Evolutionary conservation across 2,888 invertebrate species (phyloP).

Genomic region (Onchidella celtica): DNA sequence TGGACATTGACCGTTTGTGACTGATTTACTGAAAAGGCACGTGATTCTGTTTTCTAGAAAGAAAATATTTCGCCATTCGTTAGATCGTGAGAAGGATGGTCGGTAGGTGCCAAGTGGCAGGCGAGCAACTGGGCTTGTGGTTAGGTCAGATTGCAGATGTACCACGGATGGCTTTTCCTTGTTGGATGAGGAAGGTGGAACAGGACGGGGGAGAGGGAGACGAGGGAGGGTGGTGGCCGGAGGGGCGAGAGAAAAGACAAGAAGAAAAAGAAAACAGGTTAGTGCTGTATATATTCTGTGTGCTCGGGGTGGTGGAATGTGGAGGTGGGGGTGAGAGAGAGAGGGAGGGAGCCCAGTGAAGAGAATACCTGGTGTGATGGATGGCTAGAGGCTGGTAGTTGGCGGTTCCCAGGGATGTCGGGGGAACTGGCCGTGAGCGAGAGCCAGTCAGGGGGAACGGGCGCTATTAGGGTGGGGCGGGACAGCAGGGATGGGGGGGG

Average conservation of each 20-base stretch:
- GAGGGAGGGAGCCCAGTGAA: background rate
- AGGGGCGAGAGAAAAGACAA: background rate
- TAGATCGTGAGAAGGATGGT: background rate
- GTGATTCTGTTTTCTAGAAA: background rate
- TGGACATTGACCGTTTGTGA: no score
- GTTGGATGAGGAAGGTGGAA: background rate
- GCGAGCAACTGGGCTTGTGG: constrained; percentile 6
- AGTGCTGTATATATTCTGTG: background rate
- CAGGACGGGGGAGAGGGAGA: constrained; percentile 4
- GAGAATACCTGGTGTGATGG: background rate
- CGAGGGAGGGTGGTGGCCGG: background rate
- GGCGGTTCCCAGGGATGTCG: background rate
- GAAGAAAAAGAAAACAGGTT: background rate
- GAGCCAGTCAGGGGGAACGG: constrained; percentile 16
- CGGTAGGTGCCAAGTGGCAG: background rate
- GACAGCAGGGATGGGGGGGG: constrained; percentile 27
- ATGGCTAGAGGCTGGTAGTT: background rate
- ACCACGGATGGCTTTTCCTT: background rate
- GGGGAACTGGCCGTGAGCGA: constrained; percentile 2
- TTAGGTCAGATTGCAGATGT: constrained; percentile 9
- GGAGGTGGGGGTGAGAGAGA: background rate
- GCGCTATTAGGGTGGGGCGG: background rate
- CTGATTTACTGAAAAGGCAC: no score
- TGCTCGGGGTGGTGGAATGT: background rate
- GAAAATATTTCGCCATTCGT: background rate